Evolutionary conservation across 2,888 invertebrate species (phyloP).

Genomic region (Ophion costatus): DNA sequence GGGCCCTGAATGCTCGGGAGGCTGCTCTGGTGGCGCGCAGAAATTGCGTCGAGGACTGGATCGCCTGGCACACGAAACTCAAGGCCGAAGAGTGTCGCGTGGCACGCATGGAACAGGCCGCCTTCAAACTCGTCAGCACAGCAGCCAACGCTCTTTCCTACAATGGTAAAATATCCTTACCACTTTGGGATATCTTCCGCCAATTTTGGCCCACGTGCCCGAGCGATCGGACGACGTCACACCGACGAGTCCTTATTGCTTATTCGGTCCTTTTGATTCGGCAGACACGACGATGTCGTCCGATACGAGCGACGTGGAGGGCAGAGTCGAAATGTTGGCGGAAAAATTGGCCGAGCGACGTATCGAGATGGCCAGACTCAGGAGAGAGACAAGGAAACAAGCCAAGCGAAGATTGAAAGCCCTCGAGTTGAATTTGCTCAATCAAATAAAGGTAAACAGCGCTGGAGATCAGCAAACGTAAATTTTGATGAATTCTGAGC

Average conservation of each 20-base stretch:
- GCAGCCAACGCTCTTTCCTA: conserved; percentile 80
- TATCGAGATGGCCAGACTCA: conserved; percentile 80
- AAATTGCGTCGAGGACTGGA: conserved; percentile 82
- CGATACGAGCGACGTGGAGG: conserved; percentile 81
- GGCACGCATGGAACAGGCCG: conserved; percentile 81
- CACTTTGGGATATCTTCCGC: too few species aligned
- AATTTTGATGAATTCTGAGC: neutral
- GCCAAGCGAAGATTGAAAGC: conserved; percentile 80
- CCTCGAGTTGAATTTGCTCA: conserved; percentile 80
- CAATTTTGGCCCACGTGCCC: neutral
- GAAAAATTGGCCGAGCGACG: conserved; percentile 81
- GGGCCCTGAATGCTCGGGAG: conserved; percentile 82
- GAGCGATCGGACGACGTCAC: neutral
- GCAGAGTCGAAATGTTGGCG: conserved; percentile 80
- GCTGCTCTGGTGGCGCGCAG: conserved; percentile 80
- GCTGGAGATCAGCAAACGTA: neutral
- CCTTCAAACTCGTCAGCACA: conserved; percentile 80
- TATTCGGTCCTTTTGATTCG: conserved; percentile 17
- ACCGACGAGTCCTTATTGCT: neutral
- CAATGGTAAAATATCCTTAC: conserved; percentile 74
- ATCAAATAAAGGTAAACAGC: conserved; percentile 80
- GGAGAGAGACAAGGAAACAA: conserved; percentile 80
- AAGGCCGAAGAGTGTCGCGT: conserved; percentile 81
- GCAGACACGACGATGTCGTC: conserved; percentile 81
- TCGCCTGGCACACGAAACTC: conserved; percentile 82